Conservation (phyloP, 2,888 invertebrate species). For the Hydraecia micacea region DNA sequence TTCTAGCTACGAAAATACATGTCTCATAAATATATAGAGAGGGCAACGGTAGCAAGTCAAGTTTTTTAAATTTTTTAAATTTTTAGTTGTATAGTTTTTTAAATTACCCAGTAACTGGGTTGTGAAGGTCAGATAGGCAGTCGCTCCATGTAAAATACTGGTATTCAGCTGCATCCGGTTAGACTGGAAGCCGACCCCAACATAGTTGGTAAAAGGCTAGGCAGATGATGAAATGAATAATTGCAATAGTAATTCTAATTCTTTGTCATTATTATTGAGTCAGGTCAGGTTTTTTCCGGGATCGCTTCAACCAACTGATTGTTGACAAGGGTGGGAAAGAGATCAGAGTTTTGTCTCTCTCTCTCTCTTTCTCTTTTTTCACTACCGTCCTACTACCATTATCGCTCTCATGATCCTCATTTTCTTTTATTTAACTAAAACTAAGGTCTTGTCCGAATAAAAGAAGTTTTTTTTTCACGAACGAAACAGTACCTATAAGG, state of each 20-base stretch:
- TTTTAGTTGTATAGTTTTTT: no score
- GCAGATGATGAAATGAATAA: not conserved
- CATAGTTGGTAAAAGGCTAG: no score
- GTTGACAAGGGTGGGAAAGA: not conserved
- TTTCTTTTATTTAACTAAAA: constrained; percentile 2
- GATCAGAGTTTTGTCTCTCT: not conserved
- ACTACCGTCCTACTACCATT: not conserved
- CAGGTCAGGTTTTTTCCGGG: not conserved
- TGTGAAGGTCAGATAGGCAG: no score
- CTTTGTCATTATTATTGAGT: constrained; percentile 2
- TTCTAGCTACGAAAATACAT: no score
- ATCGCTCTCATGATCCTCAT: not conserved
- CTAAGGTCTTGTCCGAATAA: constrained; percentile 17
- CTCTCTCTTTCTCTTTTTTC: not conserved
- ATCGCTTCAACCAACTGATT: not conserved
- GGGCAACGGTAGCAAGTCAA: no score
- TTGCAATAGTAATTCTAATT: not conserved
- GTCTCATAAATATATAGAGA: no score
- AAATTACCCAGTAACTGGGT: no score
- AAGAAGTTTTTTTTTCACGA: constrained; percentile 19
- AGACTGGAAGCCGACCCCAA: no score
- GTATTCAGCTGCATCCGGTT: no score
- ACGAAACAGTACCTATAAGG: constrained; percentile 12
- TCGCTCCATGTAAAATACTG: no score
- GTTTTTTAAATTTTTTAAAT: no score